Base-by-base conservation (phyloP, 2,888 invertebrate species). In the Chaetogeoica ovagalla region DNA sequence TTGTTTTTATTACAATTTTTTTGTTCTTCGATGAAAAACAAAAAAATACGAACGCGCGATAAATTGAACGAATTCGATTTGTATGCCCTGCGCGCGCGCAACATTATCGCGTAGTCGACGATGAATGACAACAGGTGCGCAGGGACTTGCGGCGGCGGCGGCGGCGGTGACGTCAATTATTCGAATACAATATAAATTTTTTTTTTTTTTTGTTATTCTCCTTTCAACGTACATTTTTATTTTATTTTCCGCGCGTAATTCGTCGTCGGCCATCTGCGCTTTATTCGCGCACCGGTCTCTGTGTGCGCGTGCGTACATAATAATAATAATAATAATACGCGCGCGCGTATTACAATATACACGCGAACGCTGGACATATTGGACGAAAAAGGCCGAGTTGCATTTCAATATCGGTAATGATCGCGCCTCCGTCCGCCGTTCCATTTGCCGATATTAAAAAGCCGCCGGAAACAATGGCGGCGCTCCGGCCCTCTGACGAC, bases 361-460 rank as follows among this genome's bases (percentile, higher is more conserved):
- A 17, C 43, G 3, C 8, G 3, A 55, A 39, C 57, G 74, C 65
- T 7, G 70, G 70, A 77, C 70, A 77, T 63, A 70, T 77, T 70
- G 77, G 77, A 37, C 62, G 62, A 23, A 59, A 23, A 23, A 23
- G 43, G 23, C 65, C 65, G 55, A 57, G 77, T 69, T n/a, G 77
- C 52, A 43, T 77, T 70, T 69, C 62, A 77, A 77, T 77, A 77
- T 68, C 68, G 68, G 57, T 66, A 75, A 75, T 57, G 66, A 75
- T 75, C 19, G 66, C 52, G 68, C 60, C 19, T n/a, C 43, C 43
- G 43, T 43, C 43, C 55, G 52, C 15, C 30, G 30, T 30, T 30
- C 43, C 77, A 77, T 77, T 77, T 77, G 69, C 62, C 69, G 62
- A 70, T 77, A 77, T 77, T 77, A 77, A 77, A 77, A 77, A 70